Evolutionary conservation across 2,888 invertebrate species (phyloP).

Genomic region (Villa cingulata): DNA sequence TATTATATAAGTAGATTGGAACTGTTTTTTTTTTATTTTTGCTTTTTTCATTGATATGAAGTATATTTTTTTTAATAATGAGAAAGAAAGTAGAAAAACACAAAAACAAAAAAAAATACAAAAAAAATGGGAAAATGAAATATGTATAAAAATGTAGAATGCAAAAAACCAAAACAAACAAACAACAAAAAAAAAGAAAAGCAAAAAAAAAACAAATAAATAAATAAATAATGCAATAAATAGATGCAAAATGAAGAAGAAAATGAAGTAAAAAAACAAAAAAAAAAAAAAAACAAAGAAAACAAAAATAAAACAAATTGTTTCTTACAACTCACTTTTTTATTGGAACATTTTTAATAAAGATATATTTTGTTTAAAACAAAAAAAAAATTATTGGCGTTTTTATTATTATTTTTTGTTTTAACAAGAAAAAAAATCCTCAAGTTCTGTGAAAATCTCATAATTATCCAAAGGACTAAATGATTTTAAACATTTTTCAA

Average conservation of each 20-base stretch:
- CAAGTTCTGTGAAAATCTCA: no score
- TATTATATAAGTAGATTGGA: conserved; percentile 7
- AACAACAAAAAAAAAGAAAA: no score
- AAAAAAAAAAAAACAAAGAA: background rate
- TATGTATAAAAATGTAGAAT: no score
- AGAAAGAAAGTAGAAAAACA: background rate
- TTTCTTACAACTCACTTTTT: conserved; percentile 6
- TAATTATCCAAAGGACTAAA: no score
- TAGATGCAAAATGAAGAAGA: no score
- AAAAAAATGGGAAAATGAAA: background rate
- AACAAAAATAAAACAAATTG: background rate
- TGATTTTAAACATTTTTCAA: no score
- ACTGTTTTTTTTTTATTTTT: conserved; percentile 2
- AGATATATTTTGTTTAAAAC: conserved; percentile 11
- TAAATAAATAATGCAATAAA: no score
- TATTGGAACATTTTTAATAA: conserved; percentile 9
- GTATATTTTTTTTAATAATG: conserved; percentile 2
- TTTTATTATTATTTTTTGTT: no score
- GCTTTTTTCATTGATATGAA: conserved; percentile 1
- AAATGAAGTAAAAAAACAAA: background rate
- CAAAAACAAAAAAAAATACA: background rate
- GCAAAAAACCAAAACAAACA: no score
- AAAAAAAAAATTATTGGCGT: background rate
- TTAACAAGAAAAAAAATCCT: no score
- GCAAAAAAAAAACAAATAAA: no score